Evolutionary conservation across 1,140 invertebrate genomes (phyloP).

Genomic region (Orius insidiosus): DNA sequence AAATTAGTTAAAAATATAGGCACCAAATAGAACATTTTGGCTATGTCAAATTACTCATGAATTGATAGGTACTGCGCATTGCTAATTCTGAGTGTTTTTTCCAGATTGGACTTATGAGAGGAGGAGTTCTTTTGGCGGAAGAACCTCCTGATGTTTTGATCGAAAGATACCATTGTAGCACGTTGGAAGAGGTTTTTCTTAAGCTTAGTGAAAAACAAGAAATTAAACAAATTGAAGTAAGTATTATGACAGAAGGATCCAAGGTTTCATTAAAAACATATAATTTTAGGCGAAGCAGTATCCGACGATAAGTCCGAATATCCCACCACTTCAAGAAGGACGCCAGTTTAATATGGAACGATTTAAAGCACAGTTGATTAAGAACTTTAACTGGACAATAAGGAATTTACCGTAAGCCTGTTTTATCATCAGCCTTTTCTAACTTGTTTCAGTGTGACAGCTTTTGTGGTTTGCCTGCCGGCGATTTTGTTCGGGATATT

Average conservation of each 20-base stretch:
- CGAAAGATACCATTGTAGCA: conserved; percentile 26
- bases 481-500: conserved; percentile 39
- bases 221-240: neutral
- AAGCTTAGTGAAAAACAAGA: conserved; percentile 26
- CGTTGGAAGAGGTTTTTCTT: conserved; percentile 41
- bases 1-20: too few relatives aligned
- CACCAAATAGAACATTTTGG: too few relatives aligned
- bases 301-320: conserved; percentile 6
- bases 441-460: conserved; percentile 26
- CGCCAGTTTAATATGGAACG: conserved; percentile 10
- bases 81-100: too few relatives aligned
- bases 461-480: conserved; percentile 39
- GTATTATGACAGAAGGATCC: too few relatives aligned
- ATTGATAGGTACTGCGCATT: too few relatives aligned
- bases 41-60: too few relatives aligned
- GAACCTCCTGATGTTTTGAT: conserved; percentile 33
- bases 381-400: conserved; percentile 77
- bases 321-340: conserved; percentile 7
- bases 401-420: conserved; percentile 62
- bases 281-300: conserved; percentile 8
- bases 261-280: neutral
- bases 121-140: conserved; percentile 39
- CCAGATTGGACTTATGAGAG: conserved; percentile 42
- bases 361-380: conserved; percentile 67
- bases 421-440: neutral